Evolutionary conservation across 2,888 invertebrate genomes (phyloP), one percentile per base, ranked within the genome.

Genomic region (Yponomeuta malinellus): DNA sequence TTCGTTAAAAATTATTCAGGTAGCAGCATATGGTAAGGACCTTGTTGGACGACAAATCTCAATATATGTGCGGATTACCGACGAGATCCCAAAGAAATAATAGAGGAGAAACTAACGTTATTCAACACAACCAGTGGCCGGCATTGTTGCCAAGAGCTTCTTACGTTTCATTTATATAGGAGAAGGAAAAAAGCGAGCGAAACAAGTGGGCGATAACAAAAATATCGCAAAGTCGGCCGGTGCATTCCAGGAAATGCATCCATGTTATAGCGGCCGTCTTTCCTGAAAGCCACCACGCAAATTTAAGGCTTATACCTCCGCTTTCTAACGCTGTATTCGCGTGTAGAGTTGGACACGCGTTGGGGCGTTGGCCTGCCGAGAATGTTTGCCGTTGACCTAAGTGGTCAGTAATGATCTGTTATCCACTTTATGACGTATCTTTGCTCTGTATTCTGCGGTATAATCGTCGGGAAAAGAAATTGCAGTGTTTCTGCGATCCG

Each of bases 371-470:
- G 86, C 90, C 90, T 86, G 86, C 81, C 79, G 83, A 88, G 90
- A 90, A 91, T 90, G 90, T 89, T 89, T 86, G 88, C 87, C 82
- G 86, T 83, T 88, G 89, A 89, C 88, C 89, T 84, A 87, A 90
- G 89, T 89, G 87, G 87, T 87, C 89, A 89, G 87, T 89, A 89
- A 90, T 90, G 89, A 89, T 90, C 87, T 88, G 86, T 86, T 89
- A 86, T 87, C 84, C 83, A 82, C 81, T 84, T 81, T 82, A 83
- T 84, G 82, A 78, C 80, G 79, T 82, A 83, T 85, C 84, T 83
- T 23, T 33, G 67, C 43, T 43, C 37, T 33, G 33, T 15, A 67
- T 67, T 67, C 67, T 43, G 37, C 37, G 15, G 37, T 37, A 67
- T n/a, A n/a, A 64, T 64, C 29, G 29, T 64, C 64, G n/a, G 29